Base-by-base conservation (phyloP, 2,113 vertebrate genomes). In the Opisthocomus hoazin region DNA sequence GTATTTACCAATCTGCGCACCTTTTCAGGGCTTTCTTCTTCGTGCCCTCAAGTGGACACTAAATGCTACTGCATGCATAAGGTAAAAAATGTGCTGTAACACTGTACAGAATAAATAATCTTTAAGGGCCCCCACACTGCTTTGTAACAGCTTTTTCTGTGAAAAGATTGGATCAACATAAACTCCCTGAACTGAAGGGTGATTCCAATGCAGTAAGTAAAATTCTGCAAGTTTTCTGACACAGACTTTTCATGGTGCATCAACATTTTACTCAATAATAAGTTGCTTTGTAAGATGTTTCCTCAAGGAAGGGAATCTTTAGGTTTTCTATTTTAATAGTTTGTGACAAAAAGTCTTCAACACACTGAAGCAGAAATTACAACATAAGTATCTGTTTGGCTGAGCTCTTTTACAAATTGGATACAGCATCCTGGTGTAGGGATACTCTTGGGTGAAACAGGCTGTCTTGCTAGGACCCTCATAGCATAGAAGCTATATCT, bases 1-100 rank as follows among this genome's bases (percentile, higher is more conserved):
- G 1, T 14, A 10, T 4, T 23, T 39, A 30, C 2, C 24, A 41
- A 3, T 17, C 64, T 1, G 0, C 4, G 18, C 6, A 53, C 6
- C 2, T 75, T 51, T 90, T 21, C 36, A 51, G 12, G n/a, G 43
- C 22, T 53, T 88, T 92, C 30, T 56, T 82, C 43, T 54, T 83
- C 1, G 0, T 77, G n/a, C 60, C 54, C 46, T 86, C 63, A 61
- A 21, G 4, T 77, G 87, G 89, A 19, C 16, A 26, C 2, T 46
- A 58, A 70, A 29, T 92, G 54, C 77, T 84, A 66, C 17, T 88
- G 76, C 65, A 81, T 5, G 10, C 48, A 20, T 29, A 57, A 54
- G 34, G 16, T 7, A 69, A 50, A 85, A 22, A 48, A 16, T 6
- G 9, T 27, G 8, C 21, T 5, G 5, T 30, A 32, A n/a, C 11